Evolutionary conservation across 2,797 vertebrate genomes (phyloP).

Genomic region (Eospalax fontanierii): DNA sequence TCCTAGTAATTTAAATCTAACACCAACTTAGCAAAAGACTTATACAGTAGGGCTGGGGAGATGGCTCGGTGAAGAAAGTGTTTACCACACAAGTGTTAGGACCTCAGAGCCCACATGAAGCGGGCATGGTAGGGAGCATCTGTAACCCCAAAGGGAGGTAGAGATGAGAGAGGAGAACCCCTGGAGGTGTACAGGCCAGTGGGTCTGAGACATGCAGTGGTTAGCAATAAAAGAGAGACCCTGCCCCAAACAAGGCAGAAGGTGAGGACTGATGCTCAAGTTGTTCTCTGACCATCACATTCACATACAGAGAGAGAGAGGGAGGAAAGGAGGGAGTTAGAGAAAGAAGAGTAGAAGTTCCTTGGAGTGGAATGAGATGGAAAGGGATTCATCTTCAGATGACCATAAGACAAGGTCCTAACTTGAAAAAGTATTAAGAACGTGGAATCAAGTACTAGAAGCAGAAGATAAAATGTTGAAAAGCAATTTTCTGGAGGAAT

Average conservation of each 20-base stretch:
- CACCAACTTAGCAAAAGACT: background rate
- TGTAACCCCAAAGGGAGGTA: background rate
- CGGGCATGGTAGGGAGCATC: background rate
- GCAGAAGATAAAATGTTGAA: background rate
- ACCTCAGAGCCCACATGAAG: too few species aligned
- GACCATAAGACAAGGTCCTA: background rate
- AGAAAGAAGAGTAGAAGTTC: background rate
- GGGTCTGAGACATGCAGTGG: background rate
- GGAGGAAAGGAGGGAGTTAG: too few species aligned
- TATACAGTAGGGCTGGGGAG: background rate
- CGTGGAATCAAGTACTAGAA: background rate
- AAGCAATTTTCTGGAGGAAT: background rate
- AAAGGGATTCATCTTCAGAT: background rate
- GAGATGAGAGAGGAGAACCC: background rate
- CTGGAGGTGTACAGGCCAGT: background rate
- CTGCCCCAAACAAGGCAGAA: background rate
- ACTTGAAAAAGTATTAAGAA: background rate
- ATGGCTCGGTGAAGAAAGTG: background rate
- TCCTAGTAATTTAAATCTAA: conserved; percentile 13
- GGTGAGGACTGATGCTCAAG: background rate
- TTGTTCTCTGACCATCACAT: background rate
- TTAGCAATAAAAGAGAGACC: background rate
- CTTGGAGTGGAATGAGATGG: background rate
- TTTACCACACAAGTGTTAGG: background rate
- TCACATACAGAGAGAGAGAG: too few species aligned